phyloP scores from a whole-genome alignment of 2,113 vertebrate genomes.

The Aepyceros melampus region DNA sequence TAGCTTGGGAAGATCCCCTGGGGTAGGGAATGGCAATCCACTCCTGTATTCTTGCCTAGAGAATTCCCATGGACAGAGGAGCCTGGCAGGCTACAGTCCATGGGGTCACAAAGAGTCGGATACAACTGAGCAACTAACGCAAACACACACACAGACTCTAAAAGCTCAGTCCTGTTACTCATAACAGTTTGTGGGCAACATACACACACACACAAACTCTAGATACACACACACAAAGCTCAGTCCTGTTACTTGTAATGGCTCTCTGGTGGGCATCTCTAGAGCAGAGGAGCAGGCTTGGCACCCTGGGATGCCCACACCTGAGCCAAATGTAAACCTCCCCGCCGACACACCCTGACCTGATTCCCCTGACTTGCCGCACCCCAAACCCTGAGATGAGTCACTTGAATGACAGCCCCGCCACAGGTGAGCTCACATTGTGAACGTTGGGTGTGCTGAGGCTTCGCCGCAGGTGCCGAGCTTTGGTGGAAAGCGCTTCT shows the following conservation, averaged over 20 bases:
- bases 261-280: fast-evolving
- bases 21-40: background rate
- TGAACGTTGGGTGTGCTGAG: slow-evolving; percentile 95
- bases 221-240: background rate
- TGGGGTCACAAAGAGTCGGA: fast-evolving
- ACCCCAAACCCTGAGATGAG: background rate
- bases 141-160: background rate
- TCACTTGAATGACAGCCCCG: fast-evolving
- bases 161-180: no score
- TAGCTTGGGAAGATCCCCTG: background rate
- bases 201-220: background rate
- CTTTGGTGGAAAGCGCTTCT: slow-evolving; percentile 91
- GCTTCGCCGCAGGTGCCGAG: slow-evolving; percentile 92
- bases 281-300: background rate
- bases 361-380: fast-evolving
- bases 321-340: background rate
- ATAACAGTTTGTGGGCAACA: no score
- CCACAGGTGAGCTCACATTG: slow-evolving; percentile 81
- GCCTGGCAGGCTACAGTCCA: background rate
- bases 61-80: background rate
- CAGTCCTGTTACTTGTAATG: background rate
- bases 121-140: fast-evolving
- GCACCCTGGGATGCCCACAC: background rate
- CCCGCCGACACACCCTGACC: fast-evolving
- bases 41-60: background rate